Percentiles rank a stretch among this genome's conserved stretches.
These are phyloP conservation scores for Protonemura montana DNA, from an alignment of 2,888 invertebrate species.

Conservation along the genomic window DNA sequence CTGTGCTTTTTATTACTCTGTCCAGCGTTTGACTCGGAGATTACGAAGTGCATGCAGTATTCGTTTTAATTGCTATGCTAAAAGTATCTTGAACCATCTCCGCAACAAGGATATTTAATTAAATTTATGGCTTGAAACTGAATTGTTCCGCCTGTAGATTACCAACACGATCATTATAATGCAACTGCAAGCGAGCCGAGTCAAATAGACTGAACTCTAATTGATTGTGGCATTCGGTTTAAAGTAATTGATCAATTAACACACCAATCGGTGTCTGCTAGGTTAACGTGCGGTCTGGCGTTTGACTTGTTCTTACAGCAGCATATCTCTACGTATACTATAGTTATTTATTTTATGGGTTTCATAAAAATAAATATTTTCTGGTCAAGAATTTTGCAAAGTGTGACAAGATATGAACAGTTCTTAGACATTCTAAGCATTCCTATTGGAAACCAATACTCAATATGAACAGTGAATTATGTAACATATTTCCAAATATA, in stretches of 20 bases:
- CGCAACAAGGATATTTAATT: conserved; percentile 47
- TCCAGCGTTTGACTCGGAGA: neutral
- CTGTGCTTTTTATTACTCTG: neutral
- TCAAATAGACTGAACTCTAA: neutral
- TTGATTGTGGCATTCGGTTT: neutral
- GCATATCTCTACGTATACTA: no score
- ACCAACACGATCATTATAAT: neutral
- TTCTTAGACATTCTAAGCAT: neutral
- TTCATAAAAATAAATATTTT: neutral
- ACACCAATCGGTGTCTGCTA: neutral
- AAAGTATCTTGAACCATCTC: neutral
- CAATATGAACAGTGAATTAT: neutral
- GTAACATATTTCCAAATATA: no score
- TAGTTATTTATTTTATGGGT: no score
- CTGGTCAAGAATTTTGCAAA: neutral
- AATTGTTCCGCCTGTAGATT: neutral
- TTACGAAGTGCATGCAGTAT: neutral
- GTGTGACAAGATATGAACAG: neutral
- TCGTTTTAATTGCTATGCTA: conserved; percentile 33
- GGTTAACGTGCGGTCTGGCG: no score
- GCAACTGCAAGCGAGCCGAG: neutral
- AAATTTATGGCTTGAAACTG: conserved; percentile 45
- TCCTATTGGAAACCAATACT: neutral
- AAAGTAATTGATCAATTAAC: neutral
- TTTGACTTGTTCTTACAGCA: no score